Evolutionary conservation across 2,888 invertebrate species (phyloP).

Genomic region (Amphipoea lucens): DNA sequence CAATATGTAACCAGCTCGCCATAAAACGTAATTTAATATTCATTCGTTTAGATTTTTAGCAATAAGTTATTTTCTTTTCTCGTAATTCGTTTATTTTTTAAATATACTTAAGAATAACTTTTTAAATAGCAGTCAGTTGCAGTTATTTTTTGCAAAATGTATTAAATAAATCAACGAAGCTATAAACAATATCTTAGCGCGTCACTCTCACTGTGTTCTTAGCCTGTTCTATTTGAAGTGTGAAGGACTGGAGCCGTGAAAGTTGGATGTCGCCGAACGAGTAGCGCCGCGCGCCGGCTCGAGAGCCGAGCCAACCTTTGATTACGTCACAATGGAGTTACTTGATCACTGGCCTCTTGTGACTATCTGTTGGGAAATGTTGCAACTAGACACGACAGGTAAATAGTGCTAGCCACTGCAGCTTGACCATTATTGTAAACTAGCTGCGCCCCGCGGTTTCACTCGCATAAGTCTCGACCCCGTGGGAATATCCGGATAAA

Average conservation of each 20-base stretch:
- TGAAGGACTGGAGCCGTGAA: constrained; percentile 47
- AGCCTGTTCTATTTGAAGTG: constrained; percentile 40
- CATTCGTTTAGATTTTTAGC: not conserved
- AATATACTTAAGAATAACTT: no score
- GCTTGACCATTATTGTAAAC: not conserved
- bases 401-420: not conserved
- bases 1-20: not conserved
- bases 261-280: constrained; percentile 45
- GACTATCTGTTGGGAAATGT: constrained; percentile 26
- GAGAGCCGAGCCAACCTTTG: constrained; percentile 46
- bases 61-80: not conserved
- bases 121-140: not conserved
- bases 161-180: not conserved
- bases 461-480: no score
- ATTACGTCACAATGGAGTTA: constrained; percentile 61
- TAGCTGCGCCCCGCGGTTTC: not conserved
- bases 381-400: not conserved
- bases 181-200: constrained; percentile 6
- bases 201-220: constrained; percentile 17
- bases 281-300: constrained; percentile 7
- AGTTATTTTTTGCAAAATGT: not conserved
- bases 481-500: no score
- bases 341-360: constrained; percentile 55
- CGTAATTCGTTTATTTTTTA: not conserved
- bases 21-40: not conserved